Evolutionary conservation across 2,113 vertebrate genomes (phyloP).

Genomic region (Cheilinus undulatus): DNA sequence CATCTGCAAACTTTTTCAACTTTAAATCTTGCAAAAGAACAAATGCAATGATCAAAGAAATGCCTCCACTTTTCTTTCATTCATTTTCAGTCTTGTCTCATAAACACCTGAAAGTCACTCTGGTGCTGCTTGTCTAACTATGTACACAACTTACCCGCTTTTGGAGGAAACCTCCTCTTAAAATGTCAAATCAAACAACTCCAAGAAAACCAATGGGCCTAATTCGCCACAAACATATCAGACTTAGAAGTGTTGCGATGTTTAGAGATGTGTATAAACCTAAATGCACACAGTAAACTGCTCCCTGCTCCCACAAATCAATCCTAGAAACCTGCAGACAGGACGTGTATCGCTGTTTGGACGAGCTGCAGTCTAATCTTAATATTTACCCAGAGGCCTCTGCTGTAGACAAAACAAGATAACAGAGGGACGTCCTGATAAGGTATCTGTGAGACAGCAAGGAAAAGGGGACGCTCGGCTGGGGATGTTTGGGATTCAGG

Average conservation of each 20-base stretch:
- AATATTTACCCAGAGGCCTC: conserved; percentile 51
- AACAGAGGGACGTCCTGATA: background rate
- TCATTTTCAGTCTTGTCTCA: background rate
- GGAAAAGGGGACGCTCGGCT: background rate
- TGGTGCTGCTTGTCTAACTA: background rate
- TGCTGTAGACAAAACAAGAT: conserved; percentile 59
- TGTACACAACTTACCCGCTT: background rate
- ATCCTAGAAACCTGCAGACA: background rate
- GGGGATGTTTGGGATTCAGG: too few relatives aligned
- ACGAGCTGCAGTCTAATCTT: conserved; percentile 8
- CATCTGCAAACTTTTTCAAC: too few relatives aligned
- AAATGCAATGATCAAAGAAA: too few relatives aligned
- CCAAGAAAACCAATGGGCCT: background rate
- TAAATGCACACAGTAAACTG: background rate
- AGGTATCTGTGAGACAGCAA: background rate
- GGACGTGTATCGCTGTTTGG: conserved; percentile 23
- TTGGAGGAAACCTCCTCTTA: too few relatives aligned
- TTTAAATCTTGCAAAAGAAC: too few relatives aligned
- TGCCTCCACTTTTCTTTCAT: too few relatives aligned
- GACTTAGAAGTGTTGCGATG: background rate
- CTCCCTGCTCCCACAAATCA: background rate
- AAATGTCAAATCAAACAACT: background rate
- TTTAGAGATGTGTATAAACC: conserved; percentile 21
- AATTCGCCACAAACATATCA: background rate
- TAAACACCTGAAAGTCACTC: background rate